A percentile compares a stretch with the other conserved stretches of the same genome.
These are phyloP conservation scores for Centropyge bicolor DNA, from an alignment of 2,797 vertebrate genomes.

Conservation along the genomic window DNA sequence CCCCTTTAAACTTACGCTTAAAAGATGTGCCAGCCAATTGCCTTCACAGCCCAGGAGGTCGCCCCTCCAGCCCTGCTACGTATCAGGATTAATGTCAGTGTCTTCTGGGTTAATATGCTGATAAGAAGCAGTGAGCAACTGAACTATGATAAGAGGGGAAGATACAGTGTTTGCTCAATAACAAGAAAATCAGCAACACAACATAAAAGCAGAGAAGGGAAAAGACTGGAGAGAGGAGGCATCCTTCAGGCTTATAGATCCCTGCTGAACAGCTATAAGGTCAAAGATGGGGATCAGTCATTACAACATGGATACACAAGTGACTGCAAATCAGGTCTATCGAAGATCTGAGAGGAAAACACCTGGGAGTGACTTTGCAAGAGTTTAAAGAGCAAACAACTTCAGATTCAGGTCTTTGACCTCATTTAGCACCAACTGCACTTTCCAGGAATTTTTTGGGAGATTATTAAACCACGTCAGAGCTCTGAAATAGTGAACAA, in stretches of 20 bases:
- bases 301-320: not conserved
- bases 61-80: not conserved
- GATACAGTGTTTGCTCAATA: not conserved
- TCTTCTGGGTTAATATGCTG: slow-evolving; percentile 11
- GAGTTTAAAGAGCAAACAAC: slow-evolving; percentile 3
- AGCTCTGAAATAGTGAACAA: not conserved
- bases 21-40: not conserved
- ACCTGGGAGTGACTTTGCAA: not conserved
- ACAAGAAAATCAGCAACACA: not conserved
- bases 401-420: not conserved
- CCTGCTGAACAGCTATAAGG: not conserved
- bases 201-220: not conserved
- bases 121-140: not conserved
- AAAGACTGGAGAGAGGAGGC: not conserved
- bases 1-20: not conserved
- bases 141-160: not conserved
- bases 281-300: not conserved
- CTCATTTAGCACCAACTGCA: slow-evolving; percentile 17
- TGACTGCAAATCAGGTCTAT: slow-evolving; percentile 6
- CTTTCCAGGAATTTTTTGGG: not conserved
- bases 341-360: not conserved
- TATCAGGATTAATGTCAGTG: slow-evolving; percentile 9
- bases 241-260: not conserved
- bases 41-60: slow-evolving; percentile 1
- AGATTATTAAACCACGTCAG: not conserved